These are phyloP conservation scores for Enteromius radiatus DNA, from an alignment of 2,797 vertebrate genomes.

Conservation along the genomic window DNA sequence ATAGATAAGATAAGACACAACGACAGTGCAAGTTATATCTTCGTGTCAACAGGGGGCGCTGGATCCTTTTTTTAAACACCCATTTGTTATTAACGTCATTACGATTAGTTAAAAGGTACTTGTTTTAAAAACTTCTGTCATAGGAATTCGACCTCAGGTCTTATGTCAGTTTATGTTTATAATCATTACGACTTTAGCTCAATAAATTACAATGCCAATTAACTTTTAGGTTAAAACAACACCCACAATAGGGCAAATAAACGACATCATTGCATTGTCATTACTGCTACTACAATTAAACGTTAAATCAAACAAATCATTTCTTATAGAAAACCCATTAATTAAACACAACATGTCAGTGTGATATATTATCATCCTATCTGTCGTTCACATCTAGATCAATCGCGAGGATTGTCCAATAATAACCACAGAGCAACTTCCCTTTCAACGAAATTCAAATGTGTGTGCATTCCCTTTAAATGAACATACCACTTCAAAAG, in stretches of 20 bases:
- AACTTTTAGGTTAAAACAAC: neutral
- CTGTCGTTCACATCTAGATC: neutral
- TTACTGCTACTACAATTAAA: neutral
- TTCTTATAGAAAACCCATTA: neutral
- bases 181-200: neutral
- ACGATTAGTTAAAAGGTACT: neutral
- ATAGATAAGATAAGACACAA: neutral
- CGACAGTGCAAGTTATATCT: neutral
- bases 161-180: neutral
- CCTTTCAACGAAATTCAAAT: conserved; percentile 53
- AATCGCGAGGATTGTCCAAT: neutral
- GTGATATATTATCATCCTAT: neutral
- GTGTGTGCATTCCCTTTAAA: conserved; percentile 79
- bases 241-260: neutral
- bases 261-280: neutral
- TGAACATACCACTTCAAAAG: conserved; percentile 48
- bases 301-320: neutral
- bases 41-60: conserved; percentile 65
- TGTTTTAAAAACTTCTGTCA: neutral
- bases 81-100: conserved; percentile 1
- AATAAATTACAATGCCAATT: neutral
- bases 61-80: conserved; percentile 10
- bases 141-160: too few species aligned
- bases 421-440: conserved; percentile 28
- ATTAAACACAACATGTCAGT: neutral